Evolutionary conservation across 2,888 invertebrate genomes (phyloP).

Genomic region (Cosmorhoe ocellata): DNA sequence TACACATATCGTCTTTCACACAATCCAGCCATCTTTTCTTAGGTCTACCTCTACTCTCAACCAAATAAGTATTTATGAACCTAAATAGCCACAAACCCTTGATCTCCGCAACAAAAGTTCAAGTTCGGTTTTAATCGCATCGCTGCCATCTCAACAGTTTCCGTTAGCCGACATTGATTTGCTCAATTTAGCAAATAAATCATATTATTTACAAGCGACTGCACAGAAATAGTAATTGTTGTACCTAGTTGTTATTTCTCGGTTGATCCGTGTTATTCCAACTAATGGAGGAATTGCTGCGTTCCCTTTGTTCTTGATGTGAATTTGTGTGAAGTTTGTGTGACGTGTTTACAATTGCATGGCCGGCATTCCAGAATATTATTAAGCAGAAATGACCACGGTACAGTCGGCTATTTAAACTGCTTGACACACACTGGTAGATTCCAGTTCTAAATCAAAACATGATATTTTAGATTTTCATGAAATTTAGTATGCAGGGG

Average conservation of each 20-base stretch:
- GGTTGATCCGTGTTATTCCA: conserved; percentile 12
- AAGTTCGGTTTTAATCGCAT: conserved; percentile 1
- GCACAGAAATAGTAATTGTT: conserved; percentile 19
- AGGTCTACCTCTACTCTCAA: too few relatives aligned
- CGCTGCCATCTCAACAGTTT: conserved; percentile 30
- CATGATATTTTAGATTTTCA: too few relatives aligned
- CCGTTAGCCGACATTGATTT: conserved; percentile 21
- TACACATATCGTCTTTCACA: too few relatives aligned
- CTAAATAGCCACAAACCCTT: not conserved
- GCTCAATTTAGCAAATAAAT: conserved; percentile 22
- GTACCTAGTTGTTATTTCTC: conserved; percentile 3
- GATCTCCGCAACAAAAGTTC: conserved; percentile 14
- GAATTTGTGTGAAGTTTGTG: conserved; percentile 55
- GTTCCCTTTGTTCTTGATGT: conserved; percentile 27
- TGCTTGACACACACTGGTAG: too few relatives aligned
- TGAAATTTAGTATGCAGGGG: too few relatives aligned
- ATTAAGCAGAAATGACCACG: not conserved
- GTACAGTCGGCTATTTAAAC: conserved; percentile 1
- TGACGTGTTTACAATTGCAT: conserved; percentile 44
- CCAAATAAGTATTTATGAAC: too few relatives aligned
- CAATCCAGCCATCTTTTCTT: too few relatives aligned
- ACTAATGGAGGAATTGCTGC: conserved; percentile 20
- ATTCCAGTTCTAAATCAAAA: too few relatives aligned
- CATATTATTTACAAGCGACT: conserved; percentile 8
- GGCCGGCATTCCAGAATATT: not conserved